phyloP scores from a whole-genome alignment of 2,113 vertebrate genomes.

The Brachyhypopomus gauderio region DNA sequence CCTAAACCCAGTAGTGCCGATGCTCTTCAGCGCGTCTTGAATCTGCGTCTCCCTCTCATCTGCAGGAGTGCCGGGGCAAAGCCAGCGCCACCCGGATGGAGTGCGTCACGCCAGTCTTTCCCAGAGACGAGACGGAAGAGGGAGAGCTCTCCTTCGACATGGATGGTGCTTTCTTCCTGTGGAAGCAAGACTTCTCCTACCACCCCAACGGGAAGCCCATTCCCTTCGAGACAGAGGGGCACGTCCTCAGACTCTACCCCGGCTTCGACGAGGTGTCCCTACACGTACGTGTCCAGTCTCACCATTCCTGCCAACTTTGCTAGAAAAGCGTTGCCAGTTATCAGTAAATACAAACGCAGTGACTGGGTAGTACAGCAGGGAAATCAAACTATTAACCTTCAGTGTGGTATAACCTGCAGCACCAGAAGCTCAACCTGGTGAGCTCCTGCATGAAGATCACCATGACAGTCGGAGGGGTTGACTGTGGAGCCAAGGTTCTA shows the following conservation, averaged over 20 bases:
- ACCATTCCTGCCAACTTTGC: too few relatives aligned
- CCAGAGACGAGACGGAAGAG: slow-evolving; percentile 70
- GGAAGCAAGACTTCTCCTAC: slow-evolving; percentile 73
- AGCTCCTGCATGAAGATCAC: slow-evolving; percentile 84
- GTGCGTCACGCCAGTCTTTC: slow-evolving; percentile 80
- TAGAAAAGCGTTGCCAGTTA: too few relatives aligned
- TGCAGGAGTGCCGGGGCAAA: slow-evolving; percentile 75
- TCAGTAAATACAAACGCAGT: too few relatives aligned
- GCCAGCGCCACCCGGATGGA: slow-evolving; percentile 68
- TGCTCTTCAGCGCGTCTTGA: too few relatives aligned
- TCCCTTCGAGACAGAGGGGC: slow-evolving; percentile 70
- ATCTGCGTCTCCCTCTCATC: background rate
- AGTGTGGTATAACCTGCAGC: slow-evolving; percentile 70
- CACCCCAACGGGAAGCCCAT: slow-evolving; percentile 67
- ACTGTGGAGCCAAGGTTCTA: slow-evolving; percentile 84
- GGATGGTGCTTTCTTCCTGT: slow-evolving; percentile 70
- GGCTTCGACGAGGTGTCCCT: slow-evolving; percentile 79
- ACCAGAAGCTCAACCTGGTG: slow-evolving; percentile 82
- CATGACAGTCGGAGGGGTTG: slow-evolving; percentile 81
- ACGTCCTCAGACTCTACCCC: slow-evolving; percentile 70
- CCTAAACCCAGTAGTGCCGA: too few relatives aligned
- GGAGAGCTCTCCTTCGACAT: slow-evolving; percentile 79
- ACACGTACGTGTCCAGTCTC: slow-evolving; percentile 73
- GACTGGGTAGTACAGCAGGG: too few relatives aligned
- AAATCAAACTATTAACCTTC: too few relatives aligned